Evolutionary conservation across 2,888 invertebrate genomes (phyloP).

Genomic region (Abrostola triplasia): DNA sequence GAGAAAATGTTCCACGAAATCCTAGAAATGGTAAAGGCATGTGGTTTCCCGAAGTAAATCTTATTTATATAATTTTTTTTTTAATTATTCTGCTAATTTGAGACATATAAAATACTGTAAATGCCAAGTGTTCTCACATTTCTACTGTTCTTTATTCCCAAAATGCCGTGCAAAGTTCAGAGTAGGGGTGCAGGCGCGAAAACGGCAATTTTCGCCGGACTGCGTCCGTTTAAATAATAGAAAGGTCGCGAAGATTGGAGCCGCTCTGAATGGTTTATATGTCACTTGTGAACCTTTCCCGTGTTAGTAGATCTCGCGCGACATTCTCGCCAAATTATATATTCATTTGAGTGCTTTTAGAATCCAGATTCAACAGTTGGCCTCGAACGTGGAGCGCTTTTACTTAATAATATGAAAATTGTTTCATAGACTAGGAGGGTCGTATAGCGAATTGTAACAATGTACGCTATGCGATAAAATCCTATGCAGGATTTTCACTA

Average conservation of each 20-base stretch:
- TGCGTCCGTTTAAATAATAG: slow-evolving; percentile 86
- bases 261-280: slow-evolving; percentile 86
- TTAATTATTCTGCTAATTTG: not conserved
- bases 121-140: not conserved
- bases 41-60: slow-evolving; percentile 16
- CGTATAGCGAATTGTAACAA: slow-evolving; percentile 12
- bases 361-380: slow-evolving; percentile 70
- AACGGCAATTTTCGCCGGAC: slow-evolving; percentile 79
- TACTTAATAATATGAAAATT: slow-evolving; percentile 31
- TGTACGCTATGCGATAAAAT: slow-evolving; percentile 12
- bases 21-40: slow-evolving; percentile 5
- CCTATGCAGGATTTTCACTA: slow-evolving; percentile 34
- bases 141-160: not conserved
- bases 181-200: slow-evolving; percentile 69
- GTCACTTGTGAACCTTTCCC: slow-evolving; percentile 84
- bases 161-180: slow-evolving; percentile 50
- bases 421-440: slow-evolving; percentile 4
- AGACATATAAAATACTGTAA: not conserved
- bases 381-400: slow-evolving; percentile 52
- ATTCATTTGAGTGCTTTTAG: slow-evolving; percentile 79
- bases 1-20: slow-evolving; percentile 16
- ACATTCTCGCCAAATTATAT: slow-evolving; percentile 80
- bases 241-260: slow-evolving; percentile 86
- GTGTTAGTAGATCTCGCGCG: slow-evolving; percentile 77
- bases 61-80: slow-evolving; percentile 4